phyloP scores from a whole-genome alignment of 2,888 invertebrate genomes.

The Pseudococcus longispinus region DNA sequence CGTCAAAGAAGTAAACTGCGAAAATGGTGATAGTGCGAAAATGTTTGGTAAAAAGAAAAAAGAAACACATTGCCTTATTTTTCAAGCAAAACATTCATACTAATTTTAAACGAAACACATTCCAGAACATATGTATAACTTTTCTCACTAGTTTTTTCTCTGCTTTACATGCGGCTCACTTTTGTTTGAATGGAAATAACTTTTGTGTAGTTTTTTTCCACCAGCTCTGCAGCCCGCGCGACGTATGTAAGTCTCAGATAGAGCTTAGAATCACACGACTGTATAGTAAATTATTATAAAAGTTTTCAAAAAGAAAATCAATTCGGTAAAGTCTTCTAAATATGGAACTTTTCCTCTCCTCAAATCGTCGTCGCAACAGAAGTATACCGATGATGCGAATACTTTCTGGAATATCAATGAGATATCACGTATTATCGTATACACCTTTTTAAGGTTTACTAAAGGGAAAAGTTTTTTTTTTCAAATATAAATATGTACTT shows the following conservation, averaged over 20 bases:
- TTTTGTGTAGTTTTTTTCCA: not conserved
- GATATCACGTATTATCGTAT: conserved; percentile 13
- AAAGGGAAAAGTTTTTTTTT: conserved; percentile 1
- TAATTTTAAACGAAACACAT: conserved; percentile 28
- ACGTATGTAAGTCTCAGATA: not conserved
- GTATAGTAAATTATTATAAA: conserved; percentile 30
- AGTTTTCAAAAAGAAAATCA: conserved; percentile 31
- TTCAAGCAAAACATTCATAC: conserved; percentile 27
- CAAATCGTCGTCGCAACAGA: not conserved
- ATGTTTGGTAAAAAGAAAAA: conserved; percentile 10
- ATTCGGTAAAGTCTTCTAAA: conserved; percentile 28
- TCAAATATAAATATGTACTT: not conserved
- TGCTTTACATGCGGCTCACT: conserved; percentile 28
- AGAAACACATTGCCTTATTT: conserved; percentile 22
- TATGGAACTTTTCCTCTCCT: conserved; percentile 5
- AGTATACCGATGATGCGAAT: conserved; percentile 24
- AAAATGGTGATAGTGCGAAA: conserved; percentile 22
- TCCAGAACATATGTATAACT: conserved; percentile 34
- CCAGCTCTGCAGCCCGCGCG: not conserved
- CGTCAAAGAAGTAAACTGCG: conserved; percentile 22
- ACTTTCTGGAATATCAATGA: conserved; percentile 26
- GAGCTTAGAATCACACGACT: not conserved
- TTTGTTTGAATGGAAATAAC: conserved; percentile 31
- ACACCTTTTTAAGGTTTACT: not conserved
- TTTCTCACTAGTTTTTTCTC: not conserved